Base-by-base conservation (phyloP, 2,888 invertebrate genomes). In the Syritta pipiens region DNA sequence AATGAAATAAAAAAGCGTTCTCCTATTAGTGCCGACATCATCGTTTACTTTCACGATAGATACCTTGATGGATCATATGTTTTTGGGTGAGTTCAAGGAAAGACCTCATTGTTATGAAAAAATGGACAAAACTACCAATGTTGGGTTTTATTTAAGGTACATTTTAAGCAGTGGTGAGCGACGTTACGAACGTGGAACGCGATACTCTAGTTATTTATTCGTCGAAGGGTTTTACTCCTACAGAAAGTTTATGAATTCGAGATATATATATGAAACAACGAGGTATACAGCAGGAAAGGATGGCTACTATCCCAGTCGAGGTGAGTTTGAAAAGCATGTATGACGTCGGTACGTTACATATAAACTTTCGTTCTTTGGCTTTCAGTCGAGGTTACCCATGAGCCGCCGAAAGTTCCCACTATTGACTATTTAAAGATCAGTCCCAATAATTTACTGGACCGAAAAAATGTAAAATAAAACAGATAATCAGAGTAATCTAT, bases 221-320 rank as follows among this genome's bases (percentile, higher is more conserved):
- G 46, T 59, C 3, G 30, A 32, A 1, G 48, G 62, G 1, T 62
- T 62, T 19, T 48, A 24, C 12, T 62, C 62, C 17, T 12, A n/a
- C 28, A 32, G 37, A n/a, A 26, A 48, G 12, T 6, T 24, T 14
- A 3, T 19, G 10, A 48, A 35, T 7, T 24, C 37, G 1, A 46
- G 19, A 26, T 62, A 62, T 9, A 20, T 62, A n/a, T 62, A 49
- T 19, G 48, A 37, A 19, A 59, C 59, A 12, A 59, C 46, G 1
- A 3, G 59, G 20, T 59, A 59, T 17, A 32, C 12, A 6, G 59
- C 59, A 12, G 59, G 46, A 32, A 46, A 20, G 14, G 19, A 59
- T 30, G 59, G 59, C 9, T 59, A 59, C 17, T 20, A 22, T 22
- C 59, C 59, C 0, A 14, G 9, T 1, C 44, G 19, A 28, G 59